These are phyloP conservation scores for Potorous gilbertii DNA, from an alignment of 2,797 vertebrate genomes.

Conservation along the genomic window DNA sequence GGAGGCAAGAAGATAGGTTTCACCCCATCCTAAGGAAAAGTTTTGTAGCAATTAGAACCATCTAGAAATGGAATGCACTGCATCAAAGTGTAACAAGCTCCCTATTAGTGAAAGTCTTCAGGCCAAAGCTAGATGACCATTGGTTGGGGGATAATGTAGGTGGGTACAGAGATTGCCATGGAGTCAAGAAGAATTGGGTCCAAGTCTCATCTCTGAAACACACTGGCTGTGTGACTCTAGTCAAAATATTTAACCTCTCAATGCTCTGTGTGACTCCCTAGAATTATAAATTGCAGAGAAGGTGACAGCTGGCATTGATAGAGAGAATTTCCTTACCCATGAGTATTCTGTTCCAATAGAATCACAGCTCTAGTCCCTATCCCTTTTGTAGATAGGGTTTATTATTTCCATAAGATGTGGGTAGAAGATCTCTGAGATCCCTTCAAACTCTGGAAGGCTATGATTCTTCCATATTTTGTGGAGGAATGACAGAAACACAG, in stretches of 20 bases:
- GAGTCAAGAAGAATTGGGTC: not conserved
- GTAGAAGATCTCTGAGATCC: not conserved
- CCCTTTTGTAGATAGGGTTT: not conserved
- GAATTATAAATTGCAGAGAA: not conserved
- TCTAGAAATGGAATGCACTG: not conserved
- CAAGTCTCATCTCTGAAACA: not conserved
- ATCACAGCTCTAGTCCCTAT: not conserved
- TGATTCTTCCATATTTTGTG: not conserved
- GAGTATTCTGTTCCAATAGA: not conserved
- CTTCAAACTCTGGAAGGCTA: not conserved
- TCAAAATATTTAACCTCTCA: not conserved
- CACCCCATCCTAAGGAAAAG: not conserved
- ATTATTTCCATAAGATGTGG: not conserved
- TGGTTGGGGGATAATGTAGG: not conserved
- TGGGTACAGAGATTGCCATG: not conserved
- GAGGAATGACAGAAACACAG: not conserved
- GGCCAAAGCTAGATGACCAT: not conserved
- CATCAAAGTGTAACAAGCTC: not conserved
- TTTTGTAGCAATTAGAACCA: not conserved
- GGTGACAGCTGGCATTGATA: not conserved
- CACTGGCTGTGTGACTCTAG: not conserved
- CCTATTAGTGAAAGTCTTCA: not conserved
- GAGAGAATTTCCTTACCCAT: not conserved
- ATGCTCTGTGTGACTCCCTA: not conserved
- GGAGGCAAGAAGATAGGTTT: not conserved